Conservation (phyloP, 92 coral and sea anemone species). For the Actinernus sp. region DNA sequence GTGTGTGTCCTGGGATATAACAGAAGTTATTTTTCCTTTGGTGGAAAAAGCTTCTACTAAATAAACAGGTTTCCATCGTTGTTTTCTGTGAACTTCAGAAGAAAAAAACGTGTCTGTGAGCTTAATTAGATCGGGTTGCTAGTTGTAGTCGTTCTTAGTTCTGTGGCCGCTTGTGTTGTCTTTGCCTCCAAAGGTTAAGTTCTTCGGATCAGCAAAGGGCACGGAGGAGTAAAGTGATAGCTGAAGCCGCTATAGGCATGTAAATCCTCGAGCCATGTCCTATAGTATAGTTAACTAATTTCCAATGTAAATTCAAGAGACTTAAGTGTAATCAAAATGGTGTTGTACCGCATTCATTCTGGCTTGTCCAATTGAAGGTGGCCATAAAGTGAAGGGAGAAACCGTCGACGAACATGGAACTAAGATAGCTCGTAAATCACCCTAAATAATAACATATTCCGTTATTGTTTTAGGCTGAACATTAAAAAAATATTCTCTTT, state of each 20-base stretch:
- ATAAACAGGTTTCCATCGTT: not conserved
- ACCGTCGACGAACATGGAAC: not conserved
- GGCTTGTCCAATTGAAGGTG: slow-evolving; percentile 40
- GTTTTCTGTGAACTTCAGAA: slow-evolving; percentile 6
- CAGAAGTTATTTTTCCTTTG: not conserved
- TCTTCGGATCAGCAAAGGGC: not conserved
- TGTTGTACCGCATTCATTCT: slow-evolving; percentile 16
- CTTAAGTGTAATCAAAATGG: slow-evolving; percentile 47
- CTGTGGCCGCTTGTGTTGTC: not conserved
- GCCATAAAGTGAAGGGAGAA: slow-evolving; percentile 9
- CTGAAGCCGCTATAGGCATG: no score
- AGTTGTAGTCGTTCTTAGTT: not conserved
- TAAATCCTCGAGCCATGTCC: not conserved
- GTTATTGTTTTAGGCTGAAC: no score
- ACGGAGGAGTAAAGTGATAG: no score
- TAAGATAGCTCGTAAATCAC: no score
- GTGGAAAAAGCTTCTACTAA: slow-evolving; percentile 4
- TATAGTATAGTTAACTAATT: slow-evolving; percentile 30
- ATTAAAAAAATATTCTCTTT: no score
- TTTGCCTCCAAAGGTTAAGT: not conserved
- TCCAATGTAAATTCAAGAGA: slow-evolving; percentile 51
- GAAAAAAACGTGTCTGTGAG: slow-evolving; percentile 8
- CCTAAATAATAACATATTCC: no score
- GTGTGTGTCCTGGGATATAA: not conserved
- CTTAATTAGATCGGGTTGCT: slow-evolving; percentile 8